These are phyloP conservation scores for Tiaroga cobitis DNA, from an alignment of 2,797 vertebrate genomes.

Conservation along the genomic window DNA sequence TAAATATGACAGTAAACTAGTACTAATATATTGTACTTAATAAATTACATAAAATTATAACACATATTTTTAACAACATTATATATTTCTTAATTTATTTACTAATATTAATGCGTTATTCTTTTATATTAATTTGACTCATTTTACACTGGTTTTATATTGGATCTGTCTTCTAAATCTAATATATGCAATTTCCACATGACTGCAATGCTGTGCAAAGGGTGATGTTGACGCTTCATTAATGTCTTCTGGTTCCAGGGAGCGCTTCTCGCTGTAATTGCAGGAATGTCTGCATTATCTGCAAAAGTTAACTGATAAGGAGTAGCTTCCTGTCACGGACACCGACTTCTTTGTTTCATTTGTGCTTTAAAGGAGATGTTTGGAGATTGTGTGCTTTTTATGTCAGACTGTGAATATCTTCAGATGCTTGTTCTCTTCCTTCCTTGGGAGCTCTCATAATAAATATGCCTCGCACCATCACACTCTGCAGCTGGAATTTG, in stretches of 20 bases:
- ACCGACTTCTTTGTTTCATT: constrained; percentile 44
- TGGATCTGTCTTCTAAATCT: neutral
- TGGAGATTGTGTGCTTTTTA: constrained; percentile 44
- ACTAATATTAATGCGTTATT: neutral
- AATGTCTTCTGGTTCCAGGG: constrained; percentile 31
- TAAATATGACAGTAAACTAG: neutral
- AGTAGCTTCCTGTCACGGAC: constrained; percentile 46
- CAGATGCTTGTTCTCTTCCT: constrained; percentile 29
- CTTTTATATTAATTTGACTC: neutral
- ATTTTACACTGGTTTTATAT: neutral
- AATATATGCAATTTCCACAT: constrained; percentile 24
- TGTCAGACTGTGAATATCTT: constrained; percentile 39
- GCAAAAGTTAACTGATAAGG: constrained; percentile 47
- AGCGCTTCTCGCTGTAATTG: constrained; percentile 38
- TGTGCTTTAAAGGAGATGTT: constrained; percentile 40
- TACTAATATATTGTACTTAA: too few species aligned
- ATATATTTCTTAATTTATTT: neutral
- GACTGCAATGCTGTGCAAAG: constrained; percentile 19
- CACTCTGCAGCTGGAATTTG: neutral
- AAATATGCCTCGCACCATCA: constrained; percentile 14
- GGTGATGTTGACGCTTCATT: constrained; percentile 41
- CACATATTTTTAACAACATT: neutral
- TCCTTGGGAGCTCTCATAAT: constrained; percentile 19
- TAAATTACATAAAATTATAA: neutral
- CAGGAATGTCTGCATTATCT: constrained; percentile 37